phyloP scores from a whole-genome alignment of 2,888 invertebrate genomes.

The Cheilosia variabilis region DNA sequence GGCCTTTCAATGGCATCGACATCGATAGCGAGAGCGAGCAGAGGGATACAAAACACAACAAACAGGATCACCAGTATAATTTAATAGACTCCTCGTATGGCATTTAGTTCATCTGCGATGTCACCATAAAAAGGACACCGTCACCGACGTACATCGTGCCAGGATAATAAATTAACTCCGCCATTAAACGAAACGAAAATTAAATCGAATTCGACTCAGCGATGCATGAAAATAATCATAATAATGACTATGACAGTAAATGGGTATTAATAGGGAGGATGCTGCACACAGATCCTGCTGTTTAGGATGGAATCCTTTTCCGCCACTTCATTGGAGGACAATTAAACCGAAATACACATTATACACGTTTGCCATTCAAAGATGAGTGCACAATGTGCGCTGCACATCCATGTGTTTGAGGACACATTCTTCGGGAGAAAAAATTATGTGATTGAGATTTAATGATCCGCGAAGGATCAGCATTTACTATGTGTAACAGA shows the following conservation, averaged over 20 bases:
- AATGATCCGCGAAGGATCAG: constrained; percentile 75
- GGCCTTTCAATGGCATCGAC: constrained; percentile 59
- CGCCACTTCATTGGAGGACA: constrained; percentile 65
- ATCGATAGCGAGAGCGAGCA: not conserved
- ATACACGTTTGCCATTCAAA: too few relatives aligned
- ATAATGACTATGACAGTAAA: constrained; percentile 68
- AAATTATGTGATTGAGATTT: constrained; percentile 74
- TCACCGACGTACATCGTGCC: constrained; percentile 27
- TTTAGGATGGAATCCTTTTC: constrained; percentile 67
- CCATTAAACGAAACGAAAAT: constrained; percentile 79
- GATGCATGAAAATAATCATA: constrained; percentile 82
- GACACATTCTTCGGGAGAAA: constrained; percentile 51
- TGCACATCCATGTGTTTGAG: constrained; percentile 40
- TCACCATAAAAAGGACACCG: constrained; percentile 74
- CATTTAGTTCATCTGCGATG: constrained; percentile 71
- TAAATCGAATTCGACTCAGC: constrained; percentile 83
- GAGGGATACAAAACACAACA: constrained; percentile 4
- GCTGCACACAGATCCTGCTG: constrained; percentile 49
- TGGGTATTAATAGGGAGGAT: constrained; percentile 70
- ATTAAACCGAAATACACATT: constrained; percentile 57
- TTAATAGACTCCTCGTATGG: constrained; percentile 70
- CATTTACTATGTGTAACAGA: not conserved
- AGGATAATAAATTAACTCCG: constrained; percentile 75
- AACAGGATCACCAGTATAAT: constrained; percentile 68
- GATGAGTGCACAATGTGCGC: constrained; percentile 22